Conservation (phyloP, 2,888 invertebrate genomes). For the Mycalesis mineus region DNA sequence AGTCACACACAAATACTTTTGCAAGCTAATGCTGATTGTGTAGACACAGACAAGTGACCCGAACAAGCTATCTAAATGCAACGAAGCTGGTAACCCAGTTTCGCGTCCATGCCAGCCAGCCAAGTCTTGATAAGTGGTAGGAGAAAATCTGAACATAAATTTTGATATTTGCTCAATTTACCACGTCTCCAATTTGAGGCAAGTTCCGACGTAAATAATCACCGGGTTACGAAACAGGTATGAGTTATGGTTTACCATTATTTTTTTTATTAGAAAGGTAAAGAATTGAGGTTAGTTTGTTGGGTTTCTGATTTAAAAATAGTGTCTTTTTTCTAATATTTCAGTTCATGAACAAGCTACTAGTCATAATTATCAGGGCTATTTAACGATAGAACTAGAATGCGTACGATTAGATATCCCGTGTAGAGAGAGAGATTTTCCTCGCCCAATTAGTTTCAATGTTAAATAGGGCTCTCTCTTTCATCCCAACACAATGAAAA, state of each 20-base stretch:
- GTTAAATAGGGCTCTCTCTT: too few species aligned
- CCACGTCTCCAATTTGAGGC: constrained; percentile 7
- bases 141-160: constrained; percentile 29
- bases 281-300: too few species aligned
- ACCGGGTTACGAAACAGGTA: background rate
- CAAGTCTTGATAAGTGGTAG: constrained; percentile 30
- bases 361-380: too few species aligned
- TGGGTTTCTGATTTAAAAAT: too few species aligned
- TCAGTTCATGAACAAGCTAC: too few species aligned
- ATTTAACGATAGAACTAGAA: too few species aligned
- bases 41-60: constrained; percentile 23
- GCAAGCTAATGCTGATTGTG: constrained; percentile 20
- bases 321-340: too few species aligned
- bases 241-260: background rate
- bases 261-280: too few species aligned
- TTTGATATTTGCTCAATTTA: constrained; percentile 29
- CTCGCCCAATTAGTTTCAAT: too few species aligned
- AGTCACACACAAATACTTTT: background rate
- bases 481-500: too few species aligned
- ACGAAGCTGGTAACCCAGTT: constrained; percentile 23
- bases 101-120: constrained; percentile 20
- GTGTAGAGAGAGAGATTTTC: too few species aligned
- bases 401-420: too few species aligned
- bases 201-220: background rate
- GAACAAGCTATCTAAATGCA: constrained; percentile 24